Evolutionary conservation across 2,888 invertebrate genomes (phyloP), one percentile per base, ranked within the genome.

Genomic region (Polyommatus iphigenia): DNA sequence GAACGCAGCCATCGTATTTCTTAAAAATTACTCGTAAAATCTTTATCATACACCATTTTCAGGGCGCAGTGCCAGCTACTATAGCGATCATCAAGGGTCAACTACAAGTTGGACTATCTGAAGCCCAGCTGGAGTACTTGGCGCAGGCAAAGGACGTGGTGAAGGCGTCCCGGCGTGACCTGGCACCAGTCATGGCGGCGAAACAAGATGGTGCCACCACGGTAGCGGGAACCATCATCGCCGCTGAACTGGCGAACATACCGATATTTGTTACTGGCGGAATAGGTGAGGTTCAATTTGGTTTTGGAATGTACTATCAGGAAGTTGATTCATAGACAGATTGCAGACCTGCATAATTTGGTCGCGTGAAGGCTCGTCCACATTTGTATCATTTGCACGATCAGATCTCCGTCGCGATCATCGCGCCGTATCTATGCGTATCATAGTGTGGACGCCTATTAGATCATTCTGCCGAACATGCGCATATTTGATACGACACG

Each of bases 191-290:
- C 15, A 83, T 97, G 18, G 96, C 97, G n/a, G 95, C 95, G 82
- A 91, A 94, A 76, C 87, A 95, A 36, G 96, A 96, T 85, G 99
- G 99, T 0, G 99, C 99, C 1, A 99, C 99, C 0, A 99, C 99
- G 0, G 99, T 99, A 0, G 97, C 99, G 0, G 99, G 97, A 0
- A 99, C 99, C 0, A 96, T 99, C 93, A 94, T 98, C 54, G 95
- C 97, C 8, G 98, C 99, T 0, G 95, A 97, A 80, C 92, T 95
- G 81, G 97, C 96, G 10, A 97, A 97, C 7, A 98, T 99, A 84
- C 95, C 96, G 15, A 95, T 99, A 77, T 99, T 99, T 94, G 99
- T 98, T 1, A 99, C 99, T 41, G 99, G 99, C 81, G 97, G 97
- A 3, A 95, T 95, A 82, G 95, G 95, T 94, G 10, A 81, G 83